Evolutionary conservation across 2,888 invertebrate species (phyloP).

Genomic region (Andrena trimmerana): DNA sequence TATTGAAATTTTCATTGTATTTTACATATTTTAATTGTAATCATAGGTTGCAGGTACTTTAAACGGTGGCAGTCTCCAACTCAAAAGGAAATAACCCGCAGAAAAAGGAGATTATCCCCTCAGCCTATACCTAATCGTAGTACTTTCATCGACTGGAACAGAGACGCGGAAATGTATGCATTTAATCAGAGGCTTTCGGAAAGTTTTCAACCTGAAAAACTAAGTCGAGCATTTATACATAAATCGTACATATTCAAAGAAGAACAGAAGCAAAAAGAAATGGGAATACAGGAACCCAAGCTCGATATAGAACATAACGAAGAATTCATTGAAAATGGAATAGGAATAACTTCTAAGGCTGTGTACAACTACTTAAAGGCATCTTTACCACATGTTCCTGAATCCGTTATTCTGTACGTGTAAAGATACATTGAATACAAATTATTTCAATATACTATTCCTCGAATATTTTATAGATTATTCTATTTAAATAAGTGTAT

Average conservation of each 20-base stretch:
- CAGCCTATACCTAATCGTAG: constrained; percentile 86
- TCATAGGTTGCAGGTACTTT: constrained; percentile 83
- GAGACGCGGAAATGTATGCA: constrained; percentile 94
- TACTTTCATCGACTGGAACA: constrained; percentile 94
- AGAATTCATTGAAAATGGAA: constrained; percentile 90
- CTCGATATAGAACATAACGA: constrained; percentile 89
- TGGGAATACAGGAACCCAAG: constrained; percentile 88
- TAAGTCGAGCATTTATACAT: constrained; percentile 93
- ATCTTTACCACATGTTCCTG: constrained; percentile 90
- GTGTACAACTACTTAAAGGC: constrained; percentile 89
- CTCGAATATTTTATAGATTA: background rate
- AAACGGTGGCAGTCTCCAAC: constrained; percentile 91
- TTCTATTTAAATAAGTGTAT: background rate
- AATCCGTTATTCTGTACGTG: constrained; percentile 89
- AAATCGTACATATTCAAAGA: constrained; percentile 92
- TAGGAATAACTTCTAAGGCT: constrained; percentile 88
- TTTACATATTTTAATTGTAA: constrained; percentile 23
- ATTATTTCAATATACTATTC: background rate
- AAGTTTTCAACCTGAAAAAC: constrained; percentile 89
- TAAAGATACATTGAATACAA: constrained; percentile 6
- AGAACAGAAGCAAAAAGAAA: constrained; percentile 88
- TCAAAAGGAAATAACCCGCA: constrained; percentile 87
- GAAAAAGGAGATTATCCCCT: constrained; percentile 85
- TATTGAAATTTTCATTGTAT: background rate
- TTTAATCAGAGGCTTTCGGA: constrained; percentile 95